These are phyloP conservation scores for Rhinoraja longicauda DNA, from an alignment of 2,797 vertebrate genomes.

Conservation along the genomic window DNA sequence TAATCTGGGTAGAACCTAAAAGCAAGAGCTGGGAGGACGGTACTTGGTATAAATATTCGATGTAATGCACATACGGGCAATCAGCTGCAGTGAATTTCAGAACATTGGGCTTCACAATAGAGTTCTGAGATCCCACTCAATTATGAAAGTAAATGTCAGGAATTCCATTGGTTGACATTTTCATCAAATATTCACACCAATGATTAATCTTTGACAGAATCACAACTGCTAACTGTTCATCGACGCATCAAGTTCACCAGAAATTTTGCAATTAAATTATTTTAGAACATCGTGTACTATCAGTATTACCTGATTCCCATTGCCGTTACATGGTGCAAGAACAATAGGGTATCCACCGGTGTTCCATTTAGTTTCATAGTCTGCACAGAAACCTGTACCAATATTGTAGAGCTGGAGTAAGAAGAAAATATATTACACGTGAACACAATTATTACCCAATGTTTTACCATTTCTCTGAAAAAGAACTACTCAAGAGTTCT, in stretches of 20 bases:
- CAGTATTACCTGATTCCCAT: conserved; percentile 64
- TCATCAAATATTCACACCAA: not conserved
- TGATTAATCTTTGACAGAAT: not conserved
- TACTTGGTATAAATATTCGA: no score
- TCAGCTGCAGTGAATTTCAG: no score
- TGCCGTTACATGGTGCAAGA: conserved; percentile 68
- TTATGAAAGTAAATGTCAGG: no score
- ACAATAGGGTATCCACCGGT: conserved; percentile 51
- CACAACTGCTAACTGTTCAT: not conserved
- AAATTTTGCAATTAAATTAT: not conserved
- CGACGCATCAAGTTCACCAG: not conserved
- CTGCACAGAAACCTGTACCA: conserved; percentile 68
- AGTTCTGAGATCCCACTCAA: no score
- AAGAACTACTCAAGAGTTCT: not conserved
- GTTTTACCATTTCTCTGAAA: not conserved
- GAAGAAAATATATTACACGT: not conserved
- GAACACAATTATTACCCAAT: not conserved
- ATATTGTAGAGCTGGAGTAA: conserved; percentile 71
- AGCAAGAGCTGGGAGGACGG: no score
- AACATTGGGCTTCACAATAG: no score
- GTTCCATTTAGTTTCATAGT: conserved; percentile 53
- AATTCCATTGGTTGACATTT: no score
- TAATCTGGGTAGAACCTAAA: no score
- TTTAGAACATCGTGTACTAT: not conserved
- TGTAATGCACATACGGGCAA: no score